These are phyloP conservation scores for Poecilia wingei DNA, from an alignment of 2,797 vertebrate genomes.

Conservation along the genomic window DNA sequence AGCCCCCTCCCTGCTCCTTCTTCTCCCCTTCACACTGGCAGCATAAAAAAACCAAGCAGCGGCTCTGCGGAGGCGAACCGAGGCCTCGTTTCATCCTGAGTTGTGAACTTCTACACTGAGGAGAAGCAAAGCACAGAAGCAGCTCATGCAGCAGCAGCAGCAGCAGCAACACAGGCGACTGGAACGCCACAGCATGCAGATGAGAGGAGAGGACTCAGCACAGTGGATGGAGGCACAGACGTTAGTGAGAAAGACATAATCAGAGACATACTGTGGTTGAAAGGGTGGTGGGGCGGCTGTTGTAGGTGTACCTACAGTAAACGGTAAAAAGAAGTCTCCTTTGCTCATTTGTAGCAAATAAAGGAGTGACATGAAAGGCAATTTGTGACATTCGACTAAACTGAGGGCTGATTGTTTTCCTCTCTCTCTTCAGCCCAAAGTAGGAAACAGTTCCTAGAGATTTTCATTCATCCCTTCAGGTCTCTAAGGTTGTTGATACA, in stretches of 20 bases:
- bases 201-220: slow-evolving; percentile 38
- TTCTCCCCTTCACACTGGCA: background rate
- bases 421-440: slow-evolving; percentile 3
- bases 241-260: slow-evolving; percentile 66
- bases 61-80: slow-evolving; percentile 33
- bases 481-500: slow-evolving; percentile 41
- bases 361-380: slow-evolving; percentile 19
- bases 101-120: slow-evolving; percentile 31
- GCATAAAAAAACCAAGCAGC: slow-evolving; percentile 17
- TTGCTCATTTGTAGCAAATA: slow-evolving; percentile 56
- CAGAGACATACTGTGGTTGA: slow-evolving; percentile 76
- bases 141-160: slow-evolving; percentile 36
- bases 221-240: slow-evolving; percentile 49
- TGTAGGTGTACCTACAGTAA: slow-evolving; percentile 75
- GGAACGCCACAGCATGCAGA: slow-evolving; percentile 24
- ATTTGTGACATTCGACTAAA: slow-evolving; percentile 8
- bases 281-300: slow-evolving; percentile 72
- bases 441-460: background rate
- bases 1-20: background rate
- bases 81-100: slow-evolving; percentile 10
- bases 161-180: slow-evolving; percentile 13
- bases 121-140: slow-evolving; percentile 8
- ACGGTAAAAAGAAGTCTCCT: slow-evolving; percentile 61
- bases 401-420: background rate
- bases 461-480: slow-evolving; percentile 2